phyloP scores from a whole-genome alignment of 2,797 vertebrate species.

The Chiroxiphia lanceolata region DNA sequence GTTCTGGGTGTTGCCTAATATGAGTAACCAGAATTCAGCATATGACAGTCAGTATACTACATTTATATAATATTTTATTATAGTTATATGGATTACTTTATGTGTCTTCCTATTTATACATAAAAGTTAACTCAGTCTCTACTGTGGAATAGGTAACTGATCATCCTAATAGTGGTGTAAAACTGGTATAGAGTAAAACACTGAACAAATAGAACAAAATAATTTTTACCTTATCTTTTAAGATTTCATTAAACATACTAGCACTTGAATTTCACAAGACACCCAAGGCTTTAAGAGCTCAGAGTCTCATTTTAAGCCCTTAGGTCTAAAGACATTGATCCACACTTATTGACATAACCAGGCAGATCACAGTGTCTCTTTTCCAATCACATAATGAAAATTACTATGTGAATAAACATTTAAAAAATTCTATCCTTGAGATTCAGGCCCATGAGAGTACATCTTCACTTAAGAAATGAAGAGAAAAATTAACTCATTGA shows the following conservation, averaged over 20 bases:
- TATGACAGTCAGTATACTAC: neutral
- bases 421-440: neutral
- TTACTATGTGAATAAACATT: neutral
- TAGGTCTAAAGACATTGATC: neutral
- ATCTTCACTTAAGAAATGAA: constrained; percentile 37
- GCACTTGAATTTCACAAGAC: neutral
- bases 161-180: neutral
- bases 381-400: neutral
- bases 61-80: neutral
- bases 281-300: neutral
- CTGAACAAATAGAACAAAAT: neutral
- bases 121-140: neutral
- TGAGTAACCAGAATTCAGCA: neutral
- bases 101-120: neutral
- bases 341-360: neutral
- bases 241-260: neutral
- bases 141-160: neutral
- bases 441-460: neutral
- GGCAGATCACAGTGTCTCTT: neutral
- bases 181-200: neutral
- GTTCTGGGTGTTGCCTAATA: neutral
- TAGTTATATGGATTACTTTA: neutral
- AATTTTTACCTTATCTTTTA: neutral
- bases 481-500: constrained; percentile 12
- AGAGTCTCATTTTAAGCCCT: neutral